These are phyloP conservation scores for Lonchura striata DNA, from an alignment of 2,113 vertebrate species.

Conservation along the genomic window DNA sequence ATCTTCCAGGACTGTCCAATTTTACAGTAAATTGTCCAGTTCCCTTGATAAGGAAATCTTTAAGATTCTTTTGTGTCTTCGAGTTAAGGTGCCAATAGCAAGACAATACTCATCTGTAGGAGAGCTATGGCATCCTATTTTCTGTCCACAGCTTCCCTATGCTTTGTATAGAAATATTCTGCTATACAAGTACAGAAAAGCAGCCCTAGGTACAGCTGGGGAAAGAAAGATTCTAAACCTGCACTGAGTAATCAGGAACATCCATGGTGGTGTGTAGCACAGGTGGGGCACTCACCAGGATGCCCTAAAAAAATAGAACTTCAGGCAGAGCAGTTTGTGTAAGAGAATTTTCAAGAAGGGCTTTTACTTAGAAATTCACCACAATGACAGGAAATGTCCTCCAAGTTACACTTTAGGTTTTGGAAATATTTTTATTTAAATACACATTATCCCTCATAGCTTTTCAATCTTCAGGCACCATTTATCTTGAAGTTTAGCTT, in stretches of 20 bases:
- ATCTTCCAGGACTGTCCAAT: background rate
- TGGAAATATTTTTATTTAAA: slow-evolving; percentile 41
- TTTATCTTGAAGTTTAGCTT: slow-evolving; percentile 43
- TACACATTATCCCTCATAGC: background rate
- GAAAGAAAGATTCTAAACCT: background rate
- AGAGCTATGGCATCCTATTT: background rate
- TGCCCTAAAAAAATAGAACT: background rate
- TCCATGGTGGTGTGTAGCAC: rapidly evolving
- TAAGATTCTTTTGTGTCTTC: background rate
- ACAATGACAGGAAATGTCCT: background rate
- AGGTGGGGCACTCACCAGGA: background rate
- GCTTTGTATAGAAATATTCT: background rate
- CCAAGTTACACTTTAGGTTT: background rate
- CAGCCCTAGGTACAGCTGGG: background rate
- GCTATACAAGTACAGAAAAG: background rate
- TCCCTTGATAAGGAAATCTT: background rate
- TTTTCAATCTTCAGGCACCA: slow-evolving; percentile 51
- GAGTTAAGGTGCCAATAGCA: background rate
- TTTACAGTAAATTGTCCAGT: background rate
- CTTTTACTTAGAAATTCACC: slow-evolving; percentile 15
- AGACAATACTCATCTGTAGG: background rate
- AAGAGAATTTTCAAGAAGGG: background rate
- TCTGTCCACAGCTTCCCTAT: background rate
- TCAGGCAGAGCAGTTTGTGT: background rate
- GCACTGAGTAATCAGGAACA: background rate